These are phyloP conservation scores for Salvelinus alpinus DNA, from an alignment of 2,113 vertebrate genomes.

Conservation along the genomic window DNA sequence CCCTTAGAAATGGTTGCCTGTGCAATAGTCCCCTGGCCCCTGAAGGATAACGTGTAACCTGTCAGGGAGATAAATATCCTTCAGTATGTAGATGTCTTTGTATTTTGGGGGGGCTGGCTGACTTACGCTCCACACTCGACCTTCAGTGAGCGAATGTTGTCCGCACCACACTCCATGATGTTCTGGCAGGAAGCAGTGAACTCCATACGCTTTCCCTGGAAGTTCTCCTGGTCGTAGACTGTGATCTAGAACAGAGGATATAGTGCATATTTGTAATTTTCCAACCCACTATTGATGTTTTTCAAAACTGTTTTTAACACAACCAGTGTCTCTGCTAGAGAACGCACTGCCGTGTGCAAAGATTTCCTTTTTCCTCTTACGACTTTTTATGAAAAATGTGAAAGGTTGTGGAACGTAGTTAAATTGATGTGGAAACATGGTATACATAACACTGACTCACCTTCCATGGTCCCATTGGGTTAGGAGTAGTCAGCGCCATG, in stretches of 20 bases:
- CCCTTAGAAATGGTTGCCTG: too few species aligned
- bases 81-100: not conserved
- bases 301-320: not conserved
- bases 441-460: slow-evolving; percentile 59
- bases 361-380: not conserved
- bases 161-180: slow-evolving; percentile 85
- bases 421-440: too few species aligned
- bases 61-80: too few species aligned
- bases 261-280: not conserved
- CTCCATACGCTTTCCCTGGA: slow-evolving; percentile 92
- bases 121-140: slow-evolving; percentile 96
- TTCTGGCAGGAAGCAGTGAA: slow-evolving; percentile 90
- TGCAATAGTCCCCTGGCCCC: too few species aligned
- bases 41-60: too few species aligned
- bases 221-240: slow-evolving; percentile 93
- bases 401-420: too few species aligned
- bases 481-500: slow-evolving; percentile 91
- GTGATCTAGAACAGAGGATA: slow-evolving; percentile 80
- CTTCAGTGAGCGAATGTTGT: slow-evolving; percentile 90
- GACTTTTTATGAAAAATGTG: not conserved
- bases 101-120: not conserved
- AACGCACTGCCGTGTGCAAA: too few species aligned
- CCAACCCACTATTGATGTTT: not conserved
- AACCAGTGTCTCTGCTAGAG: too few species aligned
- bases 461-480: slow-evolving; percentile 89